Conservation (phyloP, 2,113 vertebrate genomes). For the Cinclus mexicanus region DNA sequence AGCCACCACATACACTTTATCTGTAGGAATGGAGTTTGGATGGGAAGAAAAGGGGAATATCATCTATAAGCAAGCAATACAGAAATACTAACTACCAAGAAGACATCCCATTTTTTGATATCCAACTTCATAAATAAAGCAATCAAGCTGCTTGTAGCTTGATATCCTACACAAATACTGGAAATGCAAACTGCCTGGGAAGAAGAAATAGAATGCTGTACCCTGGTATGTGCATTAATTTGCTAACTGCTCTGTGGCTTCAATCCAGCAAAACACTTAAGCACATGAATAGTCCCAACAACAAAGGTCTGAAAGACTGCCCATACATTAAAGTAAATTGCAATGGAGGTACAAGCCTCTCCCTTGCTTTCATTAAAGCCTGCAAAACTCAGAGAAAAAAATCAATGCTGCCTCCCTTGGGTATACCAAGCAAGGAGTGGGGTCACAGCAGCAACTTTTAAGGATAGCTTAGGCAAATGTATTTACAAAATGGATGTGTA, state of each 20-base stretch:
- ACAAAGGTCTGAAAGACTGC: conserved; percentile 64
- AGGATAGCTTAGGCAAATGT: background rate
- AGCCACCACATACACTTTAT: background rate
- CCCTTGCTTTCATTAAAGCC: conserved; percentile 42
- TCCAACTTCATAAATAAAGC: background rate
- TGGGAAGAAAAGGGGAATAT: background rate
- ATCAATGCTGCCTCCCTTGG: conserved; percentile 29
- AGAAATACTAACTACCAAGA: background rate
- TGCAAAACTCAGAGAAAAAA: conserved; percentile 33
- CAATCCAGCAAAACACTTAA: conserved; percentile 68
- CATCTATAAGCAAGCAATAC: background rate
- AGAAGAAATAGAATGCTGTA: conserved; percentile 42
- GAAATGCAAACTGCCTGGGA: conserved; percentile 34
- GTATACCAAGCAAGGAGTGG: background rate
- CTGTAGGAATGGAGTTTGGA: background rate
- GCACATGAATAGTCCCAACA: conserved; percentile 57
- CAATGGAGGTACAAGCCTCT: conserved; percentile 57
- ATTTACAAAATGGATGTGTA: background rate
- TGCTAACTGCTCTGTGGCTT: conserved; percentile 60
- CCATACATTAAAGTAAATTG: conserved; percentile 66
- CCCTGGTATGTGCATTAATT: conserved; percentile 53
- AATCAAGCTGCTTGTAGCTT: background rate
- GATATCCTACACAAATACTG: background rate
- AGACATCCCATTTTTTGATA: background rate
- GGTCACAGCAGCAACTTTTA: conserved; percentile 9